Evolutionary conservation across 2,113 vertebrate species (phyloP).

Genomic region (Dromiciops gliroides): DNA sequence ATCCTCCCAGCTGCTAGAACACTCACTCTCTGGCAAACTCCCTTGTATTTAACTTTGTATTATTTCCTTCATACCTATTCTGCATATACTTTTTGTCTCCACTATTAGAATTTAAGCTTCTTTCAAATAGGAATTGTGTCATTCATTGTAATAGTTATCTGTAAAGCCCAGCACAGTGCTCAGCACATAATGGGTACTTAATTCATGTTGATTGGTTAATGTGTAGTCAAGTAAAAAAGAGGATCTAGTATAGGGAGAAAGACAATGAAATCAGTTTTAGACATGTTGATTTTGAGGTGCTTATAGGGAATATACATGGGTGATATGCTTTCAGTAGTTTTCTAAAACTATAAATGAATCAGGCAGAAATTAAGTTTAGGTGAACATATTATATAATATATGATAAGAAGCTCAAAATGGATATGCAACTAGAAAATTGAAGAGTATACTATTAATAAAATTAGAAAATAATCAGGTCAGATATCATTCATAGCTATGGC

Average conservation of each 20-base stretch:
- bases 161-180: neutral
- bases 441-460: neutral
- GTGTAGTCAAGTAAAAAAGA: neutral
- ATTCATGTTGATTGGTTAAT: neutral
- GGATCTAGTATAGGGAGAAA: neutral
- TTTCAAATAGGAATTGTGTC: neutral
- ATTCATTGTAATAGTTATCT: neutral
- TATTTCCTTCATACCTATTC: neutral
- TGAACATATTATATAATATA: neutral
- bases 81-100: neutral
- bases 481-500: neutral
- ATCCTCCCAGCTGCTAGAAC: neutral
- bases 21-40: neutral
- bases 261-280: neutral
- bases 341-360: neutral
- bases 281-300: neutral
- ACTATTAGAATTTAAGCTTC: neutral
- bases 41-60: neutral
- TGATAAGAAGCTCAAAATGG: neutral
- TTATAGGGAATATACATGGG: neutral
- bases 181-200: neutral
- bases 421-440: neutral
- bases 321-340: neutral
- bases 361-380: neutral
- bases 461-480: neutral